Evolutionary conservation across 2,797 vertebrate genomes (phyloP).

Genomic region (Limosa lapponica): DNA sequence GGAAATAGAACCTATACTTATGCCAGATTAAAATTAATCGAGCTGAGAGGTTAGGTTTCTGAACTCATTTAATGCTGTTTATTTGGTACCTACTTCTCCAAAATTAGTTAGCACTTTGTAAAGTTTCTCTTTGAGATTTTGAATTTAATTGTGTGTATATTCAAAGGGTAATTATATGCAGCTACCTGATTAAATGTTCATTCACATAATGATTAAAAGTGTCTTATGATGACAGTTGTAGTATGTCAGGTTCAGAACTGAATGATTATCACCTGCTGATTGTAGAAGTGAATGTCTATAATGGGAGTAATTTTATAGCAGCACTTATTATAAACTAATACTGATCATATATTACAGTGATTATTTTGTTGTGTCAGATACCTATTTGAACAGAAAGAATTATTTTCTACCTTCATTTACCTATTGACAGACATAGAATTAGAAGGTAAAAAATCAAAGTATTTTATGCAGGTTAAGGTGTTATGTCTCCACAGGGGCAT

Average conservation of each 20-base stretch:
- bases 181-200: slow-evolving; percentile 67
- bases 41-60: background rate
- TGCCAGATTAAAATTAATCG: slow-evolving; percentile 61
- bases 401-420: slow-evolving; percentile 3
- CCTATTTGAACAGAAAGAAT: slow-evolving; percentile 23
- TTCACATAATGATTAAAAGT: slow-evolving; percentile 65
- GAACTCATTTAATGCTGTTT: slow-evolving; percentile 55
- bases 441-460: background rate
- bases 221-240: slow-evolving; percentile 43
- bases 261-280: slow-evolving; percentile 53
- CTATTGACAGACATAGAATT: background rate
- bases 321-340: slow-evolving; percentile 28
- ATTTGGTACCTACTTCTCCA: slow-evolving; percentile 50
- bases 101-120: slow-evolving; percentile 42
- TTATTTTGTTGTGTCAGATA: slow-evolving; percentile 59
- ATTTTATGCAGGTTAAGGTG: background rate
- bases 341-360: slow-evolving; percentile 9
- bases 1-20: slow-evolving; percentile 31
- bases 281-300: slow-evolving; percentile 47
- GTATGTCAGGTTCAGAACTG: slow-evolving; percentile 38
- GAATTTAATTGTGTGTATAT: slow-evolving; percentile 59
- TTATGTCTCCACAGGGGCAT: background rate
- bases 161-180: slow-evolving; percentile 70
- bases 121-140: slow-evolving; percentile 67
- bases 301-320: slow-evolving; percentile 36